Evolutionary conservation across 2,113 vertebrate species (phyloP), one percentile per base, ranked within the genome.

Genomic region (Otolemur garnettii): DNA sequence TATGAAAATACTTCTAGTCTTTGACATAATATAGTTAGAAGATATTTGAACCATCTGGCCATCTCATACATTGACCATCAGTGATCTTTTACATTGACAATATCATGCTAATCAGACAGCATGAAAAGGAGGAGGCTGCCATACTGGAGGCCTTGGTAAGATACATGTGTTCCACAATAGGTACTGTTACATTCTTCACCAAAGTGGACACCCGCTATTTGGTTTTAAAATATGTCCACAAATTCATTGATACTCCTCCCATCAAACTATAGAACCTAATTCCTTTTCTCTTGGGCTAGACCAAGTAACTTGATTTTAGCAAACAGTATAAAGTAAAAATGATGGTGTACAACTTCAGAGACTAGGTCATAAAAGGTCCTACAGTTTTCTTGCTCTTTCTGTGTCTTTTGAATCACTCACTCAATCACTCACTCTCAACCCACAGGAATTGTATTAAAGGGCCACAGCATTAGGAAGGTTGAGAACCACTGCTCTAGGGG

Each of bases 211-310:
- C 45, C 45, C 45, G 1, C 45, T 83, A 69, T 87, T 87, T 94
- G 38, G 55, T 87, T 81, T 85, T 96, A 86, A 94, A 87, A 86
- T 87, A 87, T 55, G 53, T 77, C 15, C 53, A 75, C 75, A 87
- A 72, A 90, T 91, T 90, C 19, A 80, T 82, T 92, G 69, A 77
- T 59, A 53, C 5, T 35, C 33, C 8, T 92, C 24, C 59, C 26
- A 17, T 68, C 24, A 83, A 95, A 38, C 57, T 8, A 22, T 69
- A 9, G 62, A 75, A 26, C 50, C 75, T 75, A 60, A 60, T 77
- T 87, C 14, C 7, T 5, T 33, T 59, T 6, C 2, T 15, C 18
- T 77, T 53, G 50, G 38, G 10, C 77, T 75, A 19, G 57, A 57
- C 55, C 45, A 72, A 35, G 75, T 74, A 77, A 59, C 30, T 92